phyloP scores from a whole-genome alignment of 2,888 invertebrate genomes.

The Diabrotica balteata region DNA sequence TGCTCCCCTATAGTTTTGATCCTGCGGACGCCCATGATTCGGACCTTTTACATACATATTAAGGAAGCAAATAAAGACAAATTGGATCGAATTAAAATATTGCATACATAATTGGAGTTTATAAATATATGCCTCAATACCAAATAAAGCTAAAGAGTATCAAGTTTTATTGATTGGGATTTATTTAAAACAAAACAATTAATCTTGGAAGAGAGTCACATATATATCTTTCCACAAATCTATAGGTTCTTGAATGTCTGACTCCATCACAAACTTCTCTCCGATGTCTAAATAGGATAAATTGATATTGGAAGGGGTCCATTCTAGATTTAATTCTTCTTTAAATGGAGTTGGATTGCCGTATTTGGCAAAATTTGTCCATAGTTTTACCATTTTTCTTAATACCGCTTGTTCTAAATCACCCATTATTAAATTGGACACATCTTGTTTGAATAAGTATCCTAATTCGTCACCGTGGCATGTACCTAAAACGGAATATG shows the following conservation, averaged over 20 bases:
- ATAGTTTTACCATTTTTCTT: constrained; percentile 42
- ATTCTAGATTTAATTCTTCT: constrained; percentile 37
- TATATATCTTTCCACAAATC: too few species aligned
- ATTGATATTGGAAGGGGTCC: constrained; percentile 33
- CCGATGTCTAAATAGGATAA: not conserved
- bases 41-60: too few species aligned
- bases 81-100: too few species aligned
- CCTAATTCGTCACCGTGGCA: constrained; percentile 44
- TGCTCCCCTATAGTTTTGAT: too few species aligned
- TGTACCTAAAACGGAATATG: constrained; percentile 34
- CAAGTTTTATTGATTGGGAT: too few species aligned
- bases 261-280: not conserved
- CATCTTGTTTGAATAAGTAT: constrained; percentile 41
- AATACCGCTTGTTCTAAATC: constrained; percentile 35
- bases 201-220: too few species aligned
- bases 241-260: not conserved
- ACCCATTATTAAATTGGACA: constrained; percentile 30
- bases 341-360: constrained; percentile 43
- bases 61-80: too few species aligned
- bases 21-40: too few species aligned
- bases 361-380: constrained; percentile 49
- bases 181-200: too few species aligned
- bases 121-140: too few species aligned
- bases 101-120: too few species aligned
- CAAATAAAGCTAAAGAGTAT: too few species aligned